A percentile compares a stretch with the other conserved stretches of the same genome.
These are phyloP conservation scores for Bombus affinis DNA, from an alignment of 1,140 invertebrate species.

Conservation along the genomic window DNA sequence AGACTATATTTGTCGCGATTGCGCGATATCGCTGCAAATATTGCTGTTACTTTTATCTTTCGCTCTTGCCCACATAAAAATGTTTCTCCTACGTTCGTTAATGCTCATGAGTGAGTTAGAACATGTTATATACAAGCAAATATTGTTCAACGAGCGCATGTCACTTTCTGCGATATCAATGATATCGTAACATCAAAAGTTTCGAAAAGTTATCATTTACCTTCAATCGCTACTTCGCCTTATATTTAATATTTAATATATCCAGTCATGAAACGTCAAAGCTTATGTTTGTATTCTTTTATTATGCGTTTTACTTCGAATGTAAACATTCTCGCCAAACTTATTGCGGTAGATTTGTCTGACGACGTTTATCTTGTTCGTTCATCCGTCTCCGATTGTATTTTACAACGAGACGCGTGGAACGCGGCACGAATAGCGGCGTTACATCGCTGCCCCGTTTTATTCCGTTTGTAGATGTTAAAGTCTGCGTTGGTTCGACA, in stretches of 20 bases:
- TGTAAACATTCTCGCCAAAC: background rate
- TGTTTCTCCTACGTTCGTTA: background rate
- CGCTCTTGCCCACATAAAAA: background rate
- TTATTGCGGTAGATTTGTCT: constrained; percentile 16
- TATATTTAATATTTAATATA: no score
- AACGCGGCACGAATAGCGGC: constrained; percentile 1
- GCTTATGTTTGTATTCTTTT: background rate
- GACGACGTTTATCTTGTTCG: constrained; percentile 11
- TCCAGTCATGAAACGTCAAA: background rate
- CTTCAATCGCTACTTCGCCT: no score
- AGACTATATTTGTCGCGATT: constrained; percentile 30
- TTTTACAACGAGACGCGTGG: constrained; percentile 22
- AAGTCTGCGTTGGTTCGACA: constrained; percentile 12
- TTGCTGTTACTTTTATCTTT: background rate
- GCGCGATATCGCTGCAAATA: constrained; percentile 1
- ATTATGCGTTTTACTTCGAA: background rate
- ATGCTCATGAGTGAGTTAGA: accelerated
- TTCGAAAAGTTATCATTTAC: no score
- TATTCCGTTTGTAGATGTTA: background rate
- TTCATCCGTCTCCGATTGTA: background rate
- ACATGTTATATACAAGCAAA: no score
- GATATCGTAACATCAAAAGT: no score
- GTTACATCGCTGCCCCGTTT: constrained; percentile 9
- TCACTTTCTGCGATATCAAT: no score
- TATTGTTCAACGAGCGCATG: no score